Percentiles rank a stretch among this genome's conserved stretches.
Evolutionary conservation across 2,113 vertebrate species (phyloP).

Genomic region (Regulus satrapa): DNA sequence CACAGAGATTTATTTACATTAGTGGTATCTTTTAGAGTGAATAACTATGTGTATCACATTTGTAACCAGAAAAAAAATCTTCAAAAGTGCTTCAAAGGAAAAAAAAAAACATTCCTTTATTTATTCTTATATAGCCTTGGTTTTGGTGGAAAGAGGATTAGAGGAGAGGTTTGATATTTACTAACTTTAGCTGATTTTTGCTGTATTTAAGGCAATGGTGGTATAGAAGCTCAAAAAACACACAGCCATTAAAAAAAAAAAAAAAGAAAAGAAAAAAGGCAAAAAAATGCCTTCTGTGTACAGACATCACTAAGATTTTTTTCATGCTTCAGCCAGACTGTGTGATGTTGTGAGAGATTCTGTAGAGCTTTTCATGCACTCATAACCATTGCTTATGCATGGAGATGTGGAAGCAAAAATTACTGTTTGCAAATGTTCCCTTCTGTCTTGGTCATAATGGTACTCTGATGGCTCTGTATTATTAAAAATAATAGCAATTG

Average conservation of each 20-base stretch:
- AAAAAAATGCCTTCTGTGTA: not conserved
- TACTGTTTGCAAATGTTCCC: not conserved
- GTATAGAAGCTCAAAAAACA: not conserved
- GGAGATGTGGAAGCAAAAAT: not conserved
- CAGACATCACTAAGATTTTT: not conserved
- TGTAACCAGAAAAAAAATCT: not conserved
- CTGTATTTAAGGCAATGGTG: not conserved
- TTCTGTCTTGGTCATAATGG: not conserved
- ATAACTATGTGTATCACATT: not conserved
- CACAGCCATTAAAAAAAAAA: not conserved
- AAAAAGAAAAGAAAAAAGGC: not conserved
- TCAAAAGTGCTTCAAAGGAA: not conserved
- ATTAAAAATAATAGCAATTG: not conserved
- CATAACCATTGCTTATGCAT: not conserved
- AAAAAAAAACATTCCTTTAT: not conserved
- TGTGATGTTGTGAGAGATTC: not conserved
- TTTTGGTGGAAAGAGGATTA: not conserved
- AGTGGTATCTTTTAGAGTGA: not conserved
- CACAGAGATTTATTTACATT: not conserved
- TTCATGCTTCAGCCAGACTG: not conserved
- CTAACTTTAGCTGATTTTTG: not conserved
- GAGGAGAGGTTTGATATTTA: not conserved
- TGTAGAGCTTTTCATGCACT: not conserved
- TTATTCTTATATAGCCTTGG: not conserved
- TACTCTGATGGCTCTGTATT: not conserved